Percentiles rank a stretch among this genome's conserved stretches.
These are phyloP conservation scores for Ploceus nigricollis DNA, from an alignment of 2,113 vertebrate species.

Conservation along the genomic window DNA sequence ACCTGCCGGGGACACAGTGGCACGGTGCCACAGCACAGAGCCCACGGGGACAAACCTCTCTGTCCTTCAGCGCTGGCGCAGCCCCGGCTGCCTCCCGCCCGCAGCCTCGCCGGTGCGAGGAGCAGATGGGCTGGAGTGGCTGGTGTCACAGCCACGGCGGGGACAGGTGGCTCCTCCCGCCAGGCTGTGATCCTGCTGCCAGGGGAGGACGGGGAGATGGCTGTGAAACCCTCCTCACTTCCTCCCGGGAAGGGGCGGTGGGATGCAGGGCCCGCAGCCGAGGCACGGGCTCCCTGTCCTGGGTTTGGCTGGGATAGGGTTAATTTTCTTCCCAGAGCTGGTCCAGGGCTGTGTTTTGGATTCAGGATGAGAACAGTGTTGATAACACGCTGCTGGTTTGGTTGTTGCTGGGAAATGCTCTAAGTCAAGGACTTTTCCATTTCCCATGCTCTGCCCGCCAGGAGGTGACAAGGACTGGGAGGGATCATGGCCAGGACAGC, in stretches of 20 bases:
- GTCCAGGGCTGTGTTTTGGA: not conserved
- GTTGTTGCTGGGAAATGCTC: not conserved
- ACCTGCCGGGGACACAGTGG: not conserved
- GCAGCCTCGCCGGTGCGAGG: fast-evolving
- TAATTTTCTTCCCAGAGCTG: not conserved
- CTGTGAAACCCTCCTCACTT: fast-evolving
- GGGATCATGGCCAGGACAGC: not conserved
- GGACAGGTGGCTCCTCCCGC: not conserved
- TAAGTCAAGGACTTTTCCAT: not conserved
- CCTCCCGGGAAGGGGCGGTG: fast-evolving
- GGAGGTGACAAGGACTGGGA: not conserved
- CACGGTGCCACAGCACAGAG: not conserved
- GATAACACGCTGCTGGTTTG: not conserved
- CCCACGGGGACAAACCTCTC: not conserved
- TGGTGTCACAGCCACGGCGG: fast-evolving
- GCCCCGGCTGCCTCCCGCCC: fast-evolving
- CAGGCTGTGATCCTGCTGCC: not conserved
- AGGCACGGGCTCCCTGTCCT: fast-evolving
- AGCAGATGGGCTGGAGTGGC: not conserved
- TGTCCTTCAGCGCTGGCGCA: not conserved
- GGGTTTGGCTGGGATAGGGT: not conserved
- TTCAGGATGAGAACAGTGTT: not conserved
- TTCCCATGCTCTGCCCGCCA: not conserved
- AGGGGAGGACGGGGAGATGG: fast-evolving
- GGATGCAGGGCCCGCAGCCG: fast-evolving